Evolutionary conservation across 2,888 invertebrate genomes (phyloP), one percentile per base, ranked within the genome.

Genomic region (Philonicus albiceps): DNA sequence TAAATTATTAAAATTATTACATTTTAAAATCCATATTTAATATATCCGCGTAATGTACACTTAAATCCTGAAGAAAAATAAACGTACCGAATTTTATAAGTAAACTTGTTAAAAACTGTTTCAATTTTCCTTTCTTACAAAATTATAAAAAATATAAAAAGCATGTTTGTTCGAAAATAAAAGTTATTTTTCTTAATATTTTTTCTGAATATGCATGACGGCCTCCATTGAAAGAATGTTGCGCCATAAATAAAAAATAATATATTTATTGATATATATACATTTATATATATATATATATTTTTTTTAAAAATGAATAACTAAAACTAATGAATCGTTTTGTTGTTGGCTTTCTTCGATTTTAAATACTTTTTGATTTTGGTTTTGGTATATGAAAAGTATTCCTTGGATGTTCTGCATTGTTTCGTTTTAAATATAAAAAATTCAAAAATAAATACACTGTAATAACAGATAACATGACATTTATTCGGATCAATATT

Each of bases 121-220:
- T 64, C 8, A 13, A 64, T 27, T 64, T 27, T 22, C 3, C 11
- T 64, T 22, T 64, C 49, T 16, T 53, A 53, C 64, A 64, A 64
- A 64, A 64, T 64, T 64, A 64, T 1, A 81, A 81, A n/a, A 81
- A 81, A 81, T 81, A 81, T 81, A 81, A 81, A 81, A 81, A 81
- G 81, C 81, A 81, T 81, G 81, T 81, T 81, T 81, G 81, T 81
- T 81, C 19, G 7, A 64, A 78, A 64, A 27, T n/a, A 64, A 64
- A 22, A 19, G 7, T 22, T 22, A 11, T 64, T 43, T 30, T 81
- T 55, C 37, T 64, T 55, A 55, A 55, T 81, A 22, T 34, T 19
- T 74, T 37, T 13, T 34, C n/a, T 19, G 64, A 34, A 64, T 55
- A 64, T 81, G 81, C 81, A 81, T 81, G 81, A 64, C n/a, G 64